Evolutionary conservation across 2,113 vertebrate genomes (phyloP).

Genomic region (Gambusia affinis): DNA sequence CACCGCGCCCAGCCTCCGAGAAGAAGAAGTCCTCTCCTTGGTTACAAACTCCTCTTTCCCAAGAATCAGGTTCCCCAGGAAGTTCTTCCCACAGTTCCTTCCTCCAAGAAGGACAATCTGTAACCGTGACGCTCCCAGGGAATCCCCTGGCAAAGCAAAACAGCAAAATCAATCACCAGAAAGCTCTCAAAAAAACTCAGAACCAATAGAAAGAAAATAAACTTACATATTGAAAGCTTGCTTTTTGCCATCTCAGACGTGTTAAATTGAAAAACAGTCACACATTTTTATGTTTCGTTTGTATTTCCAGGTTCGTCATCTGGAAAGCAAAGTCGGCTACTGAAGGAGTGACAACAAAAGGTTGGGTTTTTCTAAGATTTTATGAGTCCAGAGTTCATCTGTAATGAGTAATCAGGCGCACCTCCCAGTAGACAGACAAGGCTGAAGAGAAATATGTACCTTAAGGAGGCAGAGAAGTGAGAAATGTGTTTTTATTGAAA

Average conservation of each 20-base stretch:
- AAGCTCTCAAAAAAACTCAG: no score
- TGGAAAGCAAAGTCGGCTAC: neutral
- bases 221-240: slow-evolving; percentile 49
- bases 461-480: neutral
- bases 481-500: neutral
- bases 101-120: slow-evolving; percentile 74
- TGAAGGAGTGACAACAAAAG: neutral
- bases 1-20: slow-evolving; percentile 48
- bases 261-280: neutral
- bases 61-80: slow-evolving; percentile 70
- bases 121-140: slow-evolving; percentile 40
- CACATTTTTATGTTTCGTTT: neutral
- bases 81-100: slow-evolving; percentile 74
- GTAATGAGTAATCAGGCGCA: slow-evolving; percentile 48
- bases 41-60: slow-evolving; percentile 72
- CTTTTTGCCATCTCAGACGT: slow-evolving; percentile 45
- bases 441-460: no score
- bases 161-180: neutral
- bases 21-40: slow-evolving; percentile 68
- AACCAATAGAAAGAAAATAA: neutral
- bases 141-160: slow-evolving; percentile 25
- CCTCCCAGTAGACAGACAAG: neutral
- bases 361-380: slow-evolving; percentile 32
- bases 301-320: neutral
- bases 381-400: slow-evolving; percentile 71